Conservation (phyloP, 2,113 vertebrate species). For the Phylloscopus trochiloides region DNA sequence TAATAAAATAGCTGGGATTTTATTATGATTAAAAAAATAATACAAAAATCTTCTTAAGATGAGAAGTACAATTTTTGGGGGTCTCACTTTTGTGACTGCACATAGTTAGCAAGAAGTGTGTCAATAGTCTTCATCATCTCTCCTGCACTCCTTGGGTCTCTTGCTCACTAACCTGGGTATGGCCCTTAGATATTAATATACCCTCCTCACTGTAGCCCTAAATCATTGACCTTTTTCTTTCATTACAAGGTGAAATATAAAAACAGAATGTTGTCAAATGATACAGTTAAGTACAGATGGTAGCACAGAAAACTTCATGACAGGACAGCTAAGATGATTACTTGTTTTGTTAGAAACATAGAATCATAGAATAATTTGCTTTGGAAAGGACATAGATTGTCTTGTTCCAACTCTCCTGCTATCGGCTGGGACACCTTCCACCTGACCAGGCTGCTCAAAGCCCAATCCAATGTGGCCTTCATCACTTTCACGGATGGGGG, state of each 20-base stretch:
- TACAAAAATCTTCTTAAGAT: background rate
- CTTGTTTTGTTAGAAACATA: background rate
- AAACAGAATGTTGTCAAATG: background rate
- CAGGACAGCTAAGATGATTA: background rate
- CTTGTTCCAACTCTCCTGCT: background rate
- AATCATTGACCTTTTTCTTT: background rate
- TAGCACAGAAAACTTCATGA: background rate
- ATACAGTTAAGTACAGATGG: background rate
- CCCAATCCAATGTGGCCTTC: accelerated
- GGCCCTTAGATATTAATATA: background rate
- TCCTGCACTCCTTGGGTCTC: background rate
- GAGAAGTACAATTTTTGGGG: background rate
- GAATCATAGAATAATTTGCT: background rate
- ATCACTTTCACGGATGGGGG: accelerated
- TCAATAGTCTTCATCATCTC: background rate
- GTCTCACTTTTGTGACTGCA: background rate
- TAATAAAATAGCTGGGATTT: background rate
- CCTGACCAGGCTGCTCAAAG: background rate
- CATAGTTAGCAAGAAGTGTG: background rate
- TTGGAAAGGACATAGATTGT: background rate
- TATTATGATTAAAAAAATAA: background rate
- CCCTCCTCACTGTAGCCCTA: background rate
- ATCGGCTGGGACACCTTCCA: background rate
- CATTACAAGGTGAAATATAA: background rate
- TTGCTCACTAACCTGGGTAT: background rate